phyloP scores from a whole-genome alignment of 2,888 invertebrate genomes.

The Reticulitermes lucifugus region DNA sequence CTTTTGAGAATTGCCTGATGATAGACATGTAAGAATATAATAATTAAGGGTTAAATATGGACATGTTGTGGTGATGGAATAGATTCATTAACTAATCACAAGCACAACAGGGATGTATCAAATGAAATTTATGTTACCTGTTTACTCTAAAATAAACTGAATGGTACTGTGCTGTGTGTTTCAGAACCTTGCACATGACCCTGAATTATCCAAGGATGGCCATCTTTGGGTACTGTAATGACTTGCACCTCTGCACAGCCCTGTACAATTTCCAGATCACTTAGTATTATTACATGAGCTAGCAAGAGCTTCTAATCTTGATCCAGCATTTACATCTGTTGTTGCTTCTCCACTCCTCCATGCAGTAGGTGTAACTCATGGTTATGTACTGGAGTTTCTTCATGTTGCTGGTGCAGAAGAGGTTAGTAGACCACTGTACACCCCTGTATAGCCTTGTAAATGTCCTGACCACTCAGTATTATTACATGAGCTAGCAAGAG shows the following conservation, averaged over 20 bases:
- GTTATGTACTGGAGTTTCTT: constrained; percentile 87
- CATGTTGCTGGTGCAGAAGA: constrained; percentile 85
- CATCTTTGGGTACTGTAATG: constrained; percentile 75
- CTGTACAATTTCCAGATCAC: constrained; percentile 75
- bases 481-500: constrained; percentile 78
- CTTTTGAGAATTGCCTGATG: too few species aligned
- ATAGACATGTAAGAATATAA: too few species aligned
- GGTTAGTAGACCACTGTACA: constrained; percentile 58
- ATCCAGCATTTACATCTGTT: constrained; percentile 78
- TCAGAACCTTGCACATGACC: constrained; percentile 56
- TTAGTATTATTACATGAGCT: constrained; percentile 81
- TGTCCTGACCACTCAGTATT: constrained; percentile 80
- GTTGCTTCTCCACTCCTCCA: constrained; percentile 81
- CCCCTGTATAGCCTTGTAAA: constrained; percentile 62
- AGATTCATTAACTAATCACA: too few species aligned
- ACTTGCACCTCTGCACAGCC: constrained; percentile 73
- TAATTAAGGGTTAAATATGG: too few species aligned
- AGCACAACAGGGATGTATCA: too few species aligned
- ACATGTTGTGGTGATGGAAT: too few species aligned
- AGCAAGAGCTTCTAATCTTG: constrained; percentile 75
- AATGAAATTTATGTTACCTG: too few species aligned
- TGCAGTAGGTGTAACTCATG: constrained; percentile 83
- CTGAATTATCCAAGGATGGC: constrained; percentile 78
- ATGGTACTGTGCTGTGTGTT: too few species aligned
- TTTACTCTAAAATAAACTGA: too few species aligned